phyloP scores from a whole-genome alignment of 2,113 vertebrate species.

The Malurus elegans region DNA sequence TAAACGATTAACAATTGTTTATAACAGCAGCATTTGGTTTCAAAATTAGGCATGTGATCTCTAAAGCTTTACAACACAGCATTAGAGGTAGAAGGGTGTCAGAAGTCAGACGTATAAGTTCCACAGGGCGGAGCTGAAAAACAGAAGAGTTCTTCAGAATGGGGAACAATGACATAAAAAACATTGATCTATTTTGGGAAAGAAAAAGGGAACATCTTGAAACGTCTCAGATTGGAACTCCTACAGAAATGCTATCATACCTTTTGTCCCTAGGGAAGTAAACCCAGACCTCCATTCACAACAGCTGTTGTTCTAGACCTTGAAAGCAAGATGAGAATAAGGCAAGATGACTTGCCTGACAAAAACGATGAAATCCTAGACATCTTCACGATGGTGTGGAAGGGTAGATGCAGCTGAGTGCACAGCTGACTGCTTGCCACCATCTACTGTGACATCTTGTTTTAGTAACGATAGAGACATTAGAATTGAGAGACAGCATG shows the following conservation, averaged over 20 bases:
- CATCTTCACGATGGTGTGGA: background rate
- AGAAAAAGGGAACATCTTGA: background rate
- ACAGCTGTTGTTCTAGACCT: background rate
- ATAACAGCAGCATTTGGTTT: background rate
- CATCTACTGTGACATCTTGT: background rate
- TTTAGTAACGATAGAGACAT: background rate
- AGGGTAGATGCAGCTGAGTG: background rate
- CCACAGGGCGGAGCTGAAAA: background rate
- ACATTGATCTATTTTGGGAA: background rate
- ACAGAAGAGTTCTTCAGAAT: background rate
- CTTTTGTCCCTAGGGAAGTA: background rate
- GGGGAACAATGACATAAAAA: background rate
- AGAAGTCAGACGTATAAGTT: background rate
- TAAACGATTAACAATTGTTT: background rate
- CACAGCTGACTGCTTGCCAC: background rate
- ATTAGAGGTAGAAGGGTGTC: background rate
- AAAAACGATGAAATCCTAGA: background rate
- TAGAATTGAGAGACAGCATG: background rate
- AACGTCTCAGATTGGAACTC: background rate
- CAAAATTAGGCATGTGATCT: background rate
- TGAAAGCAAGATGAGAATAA: background rate
- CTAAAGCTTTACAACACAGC: background rate
- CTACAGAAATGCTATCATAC: background rate
- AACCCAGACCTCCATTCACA: background rate
- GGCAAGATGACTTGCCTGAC: background rate